phyloP scores from a whole-genome alignment of 2,797 vertebrate genomes.

The Numenius phaeopus region DNA sequence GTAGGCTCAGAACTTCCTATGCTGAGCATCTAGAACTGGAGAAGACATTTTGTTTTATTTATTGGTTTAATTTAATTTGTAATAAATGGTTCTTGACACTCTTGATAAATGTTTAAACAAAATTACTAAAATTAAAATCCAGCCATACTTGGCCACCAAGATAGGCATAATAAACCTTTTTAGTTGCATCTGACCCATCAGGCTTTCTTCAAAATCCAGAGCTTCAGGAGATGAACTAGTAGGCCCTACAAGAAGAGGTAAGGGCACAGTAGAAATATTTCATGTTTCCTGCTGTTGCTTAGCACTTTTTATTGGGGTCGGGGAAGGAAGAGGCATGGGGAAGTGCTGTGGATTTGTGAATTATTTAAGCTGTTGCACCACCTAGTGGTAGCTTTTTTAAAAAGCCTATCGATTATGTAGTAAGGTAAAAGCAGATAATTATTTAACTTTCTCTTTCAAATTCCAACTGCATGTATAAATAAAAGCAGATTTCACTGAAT shows the following conservation, averaged over 20 bases:
- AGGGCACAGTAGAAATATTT: not conserved
- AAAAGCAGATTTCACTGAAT: not conserved
- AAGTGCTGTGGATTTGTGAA: not conserved
- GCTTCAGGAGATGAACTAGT: not conserved
- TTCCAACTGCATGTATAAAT: not conserved
- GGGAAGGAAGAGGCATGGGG: not conserved
- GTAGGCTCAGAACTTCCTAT: not conserved
- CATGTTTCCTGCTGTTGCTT: not conserved
- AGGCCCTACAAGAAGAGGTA: not conserved
- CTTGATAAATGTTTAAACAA: not conserved
- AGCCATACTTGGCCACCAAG: not conserved
- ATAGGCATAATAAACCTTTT: not conserved
- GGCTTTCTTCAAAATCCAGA: not conserved
- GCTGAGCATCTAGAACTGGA: not conserved
- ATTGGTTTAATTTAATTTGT: not conserved
- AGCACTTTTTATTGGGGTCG: rapidly evolving
- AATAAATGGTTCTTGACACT: not conserved
- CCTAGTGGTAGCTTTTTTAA: not conserved
- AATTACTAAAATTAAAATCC: not conserved
- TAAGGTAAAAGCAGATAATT: not conserved
- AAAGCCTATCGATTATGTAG: not conserved
- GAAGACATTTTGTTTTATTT: not conserved
- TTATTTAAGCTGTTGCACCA: conserved; percentile 41
- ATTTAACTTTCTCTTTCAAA: not conserved
- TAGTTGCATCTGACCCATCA: not conserved